Base-by-base conservation (phyloP, 92 coral and sea anemone genomes). In the Anthopleura xanthogrammica region DNA sequence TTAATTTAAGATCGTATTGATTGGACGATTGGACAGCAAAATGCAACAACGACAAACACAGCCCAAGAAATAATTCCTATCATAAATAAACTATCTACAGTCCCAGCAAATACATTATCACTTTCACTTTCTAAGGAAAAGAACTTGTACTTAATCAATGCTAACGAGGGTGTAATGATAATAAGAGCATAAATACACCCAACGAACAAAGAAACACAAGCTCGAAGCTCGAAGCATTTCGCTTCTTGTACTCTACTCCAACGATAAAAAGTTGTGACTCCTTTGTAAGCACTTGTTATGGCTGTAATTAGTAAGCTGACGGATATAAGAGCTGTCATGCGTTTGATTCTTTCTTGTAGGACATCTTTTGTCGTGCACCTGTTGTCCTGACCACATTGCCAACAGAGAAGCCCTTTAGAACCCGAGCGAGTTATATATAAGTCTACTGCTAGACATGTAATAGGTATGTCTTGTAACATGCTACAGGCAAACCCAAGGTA, bases 31-130 rank as follows among this genome's bases (percentile, higher is more conserved):
- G 97, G 97, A 84, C 94, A 93, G 43, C 97, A 93, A 83, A 88
- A 88, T 3, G 89, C 94, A 10, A 90, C 81, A 7, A 92, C 88
- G 4, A 92, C 64, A 78, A 93, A 93, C 72, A 89, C 88, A 20
- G 91, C 97, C 97, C 97, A 93, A 11, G 89, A 86, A 23, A 88
- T 85, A 6, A 90, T 81, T 55, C 97, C 97, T n/a, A 93, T 81
- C 86, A 93, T 90, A 75, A 93, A 93, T 41, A 93, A 80, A 65
- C 92, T 93, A 43, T 93, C 97, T 41, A 94, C 89, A 36, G 91
- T 80, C 39, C 91, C 97, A 54, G 89, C 85, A 78, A 93, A 93
- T 48, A 85, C 88, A 72, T 80, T 91, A 79, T 85, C 83, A 68
- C 87, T 82, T 52, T 93, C 90, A 14, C 92, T 81, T 14, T 90